Base-by-base conservation (phyloP, 2,797 vertebrate species). In the Pseudotriccus pelzelni region DNA sequence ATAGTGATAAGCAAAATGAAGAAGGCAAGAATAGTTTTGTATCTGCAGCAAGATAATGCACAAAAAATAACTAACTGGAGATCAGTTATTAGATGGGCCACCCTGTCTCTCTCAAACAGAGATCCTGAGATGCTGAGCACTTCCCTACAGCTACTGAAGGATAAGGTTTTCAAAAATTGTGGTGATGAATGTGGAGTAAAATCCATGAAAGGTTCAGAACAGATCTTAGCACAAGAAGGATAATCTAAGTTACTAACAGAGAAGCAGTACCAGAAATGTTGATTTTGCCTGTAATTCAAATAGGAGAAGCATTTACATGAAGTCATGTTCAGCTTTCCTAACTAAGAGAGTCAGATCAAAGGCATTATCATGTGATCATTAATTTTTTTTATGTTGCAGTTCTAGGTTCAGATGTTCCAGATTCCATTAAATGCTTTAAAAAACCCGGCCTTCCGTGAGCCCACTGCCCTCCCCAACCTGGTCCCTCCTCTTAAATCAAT, bases 1-100 rank as follows among this genome's bases (percentile, higher is more conserved):
- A 74, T 91, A 92, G 92, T 21, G 66, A 92, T 90, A 95, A 94
- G 77, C 62, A 89, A 90, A 91, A 94, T 78, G 58, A 92, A 86
- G 85, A 73, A 86, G 66, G 81, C 53, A 86, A 91, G 77, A 86
- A 79, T 17, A 67, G 67, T n/a, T 87, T 43, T 75, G 79, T 75
- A 81, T 64, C 82, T 91, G 47, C 67, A 77, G 84, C 49, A 95
- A 73, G 76, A 81, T 1, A 86, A 70, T 41, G 69, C 46, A 58
- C 25, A 37, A 23, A 53, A 89, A 80, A 64, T 34, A 89, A 92
- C 19, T 12, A 70, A 63, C 56, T 15, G 70, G 37, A 64, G 83
- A 78, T 44, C 10, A 55, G 46, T 69, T 69, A 66, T 74, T 76
- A 75, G 52, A 49, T 0, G 0, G 3, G 50, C 18, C 62, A 58